Evolutionary conservation across 2,113 vertebrate species (phyloP).

Genomic region (Collichthys lucidus): DNA sequence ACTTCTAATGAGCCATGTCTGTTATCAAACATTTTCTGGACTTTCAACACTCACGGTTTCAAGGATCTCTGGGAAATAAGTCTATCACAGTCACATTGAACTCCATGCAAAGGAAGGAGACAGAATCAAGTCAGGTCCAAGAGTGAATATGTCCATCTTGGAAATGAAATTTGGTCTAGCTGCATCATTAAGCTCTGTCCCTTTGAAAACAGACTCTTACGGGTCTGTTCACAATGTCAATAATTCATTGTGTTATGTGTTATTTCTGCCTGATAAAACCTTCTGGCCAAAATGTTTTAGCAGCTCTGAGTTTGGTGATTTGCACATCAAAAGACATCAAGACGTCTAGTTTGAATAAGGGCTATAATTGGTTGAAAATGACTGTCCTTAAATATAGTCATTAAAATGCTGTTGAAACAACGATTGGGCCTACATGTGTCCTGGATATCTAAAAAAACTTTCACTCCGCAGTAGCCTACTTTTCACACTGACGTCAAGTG

Average conservation of each 20-base stretch:
- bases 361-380: slow-evolving; percentile 2
- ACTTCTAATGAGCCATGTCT: too few relatives aligned
- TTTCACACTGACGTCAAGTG: background rate
- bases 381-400: background rate
- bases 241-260: background rate
- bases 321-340: slow-evolving; percentile 12
- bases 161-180: background rate
- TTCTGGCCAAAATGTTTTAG: background rate
- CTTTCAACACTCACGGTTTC: too few relatives aligned
- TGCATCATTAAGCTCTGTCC: background rate
- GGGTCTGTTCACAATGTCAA: background rate
- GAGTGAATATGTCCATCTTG: background rate
- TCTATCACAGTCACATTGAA: background rate
- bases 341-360: background rate
- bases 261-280: background rate
- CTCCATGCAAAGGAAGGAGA: background rate
- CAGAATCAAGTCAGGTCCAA: background rate
- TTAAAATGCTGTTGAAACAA: background rate
- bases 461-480: background rate
- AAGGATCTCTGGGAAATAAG: too few relatives aligned
- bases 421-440: background rate
- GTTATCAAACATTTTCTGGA: too few relatives aligned
- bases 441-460: slow-evolving; percentile 8
- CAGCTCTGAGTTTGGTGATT: background rate
- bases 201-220: background rate